Conservation (phyloP, 2,888 invertebrate genomes). For the Balanococcus diminutus region DNA sequence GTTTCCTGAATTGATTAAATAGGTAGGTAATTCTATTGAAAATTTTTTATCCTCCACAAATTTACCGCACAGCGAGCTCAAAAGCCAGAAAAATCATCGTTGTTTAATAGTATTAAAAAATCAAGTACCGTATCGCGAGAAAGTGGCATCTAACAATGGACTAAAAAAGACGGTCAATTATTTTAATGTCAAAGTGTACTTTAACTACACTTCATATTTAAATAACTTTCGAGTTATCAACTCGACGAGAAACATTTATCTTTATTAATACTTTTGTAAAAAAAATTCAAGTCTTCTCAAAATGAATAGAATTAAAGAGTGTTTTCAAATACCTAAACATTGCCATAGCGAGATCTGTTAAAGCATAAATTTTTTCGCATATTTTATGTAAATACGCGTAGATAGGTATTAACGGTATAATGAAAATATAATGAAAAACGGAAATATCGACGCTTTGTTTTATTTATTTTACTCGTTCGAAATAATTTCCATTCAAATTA, state of each 20-base stretch:
- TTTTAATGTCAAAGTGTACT: not conserved
- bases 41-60: too few species aligned
- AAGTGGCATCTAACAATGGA: not conserved
- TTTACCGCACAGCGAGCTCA: too few species aligned
- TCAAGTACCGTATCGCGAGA: not conserved
- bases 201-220: not conserved
- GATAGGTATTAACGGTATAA: too few species aligned
- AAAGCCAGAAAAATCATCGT: too few species aligned
- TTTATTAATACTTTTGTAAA: not conserved
- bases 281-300: not conserved
- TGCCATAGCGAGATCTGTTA: not conserved
- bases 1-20: not conserved
- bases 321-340: not conserved
- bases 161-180: not conserved
- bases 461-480: too few species aligned
- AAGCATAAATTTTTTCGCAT: too few species aligned
- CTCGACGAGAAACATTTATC: not conserved
- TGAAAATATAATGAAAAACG: too few species aligned
- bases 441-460: too few species aligned
- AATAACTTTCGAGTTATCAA: not conserved
- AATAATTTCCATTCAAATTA: too few species aligned
- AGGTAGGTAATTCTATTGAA: too few species aligned
- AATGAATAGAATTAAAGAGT: not conserved
- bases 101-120: too few species aligned
- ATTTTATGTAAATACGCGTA: too few species aligned